Evolutionary conservation across 2,113 vertebrate species (phyloP), one percentile per base, ranked within the genome.

Genomic region (Cisticola juncidis): DNA sequence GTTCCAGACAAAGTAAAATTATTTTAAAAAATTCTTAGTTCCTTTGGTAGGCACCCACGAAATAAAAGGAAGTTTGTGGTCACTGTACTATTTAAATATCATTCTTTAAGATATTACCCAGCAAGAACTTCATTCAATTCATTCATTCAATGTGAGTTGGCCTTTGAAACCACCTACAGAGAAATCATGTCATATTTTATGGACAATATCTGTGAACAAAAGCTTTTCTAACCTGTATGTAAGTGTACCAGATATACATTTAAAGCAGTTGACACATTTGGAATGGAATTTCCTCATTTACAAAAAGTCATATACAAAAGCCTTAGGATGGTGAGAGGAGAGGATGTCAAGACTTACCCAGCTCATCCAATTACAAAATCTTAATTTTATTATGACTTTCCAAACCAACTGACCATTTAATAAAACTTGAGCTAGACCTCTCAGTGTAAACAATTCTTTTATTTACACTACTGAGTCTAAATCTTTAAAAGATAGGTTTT

Each of bases 401-500:
- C 73, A 92, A 76, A 87, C 71, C 81, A 91, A 40, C 23, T 72
- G 50, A 81, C 36, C 42, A 79, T 78, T 94, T 92, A 87, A 95
- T 86, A 93, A 90, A 95, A 88, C 25, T 76, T 44, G 14, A 45
- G 12, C 58, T 36, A 66, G 26, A 48, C 76, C 44, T 71, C 24
- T 40, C 45, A 81, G 38, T 26, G 8, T 58, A 94, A 93, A 54
- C 0, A 2, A 81, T 71, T 48, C 29, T 31, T 81, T 84, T n/a
- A 86, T 56, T 83, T 92, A 83, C 51, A 70, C 31, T 77, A n/a
- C 22, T 57, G 14, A 74, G 31, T 45, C 48, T 78, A 78, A 71
- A 28, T 61, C n/a, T 90, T 69, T 81, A 35, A 88, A 93, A 73
- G 13, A 81, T 2, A 35, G 3, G 5, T 12, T 93, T 95, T 91